Evolutionary conservation across 2,888 invertebrate genomes (phyloP), one percentile per base, ranked within the genome.

Genomic region (Phytoseiulus persimilis): DNA sequence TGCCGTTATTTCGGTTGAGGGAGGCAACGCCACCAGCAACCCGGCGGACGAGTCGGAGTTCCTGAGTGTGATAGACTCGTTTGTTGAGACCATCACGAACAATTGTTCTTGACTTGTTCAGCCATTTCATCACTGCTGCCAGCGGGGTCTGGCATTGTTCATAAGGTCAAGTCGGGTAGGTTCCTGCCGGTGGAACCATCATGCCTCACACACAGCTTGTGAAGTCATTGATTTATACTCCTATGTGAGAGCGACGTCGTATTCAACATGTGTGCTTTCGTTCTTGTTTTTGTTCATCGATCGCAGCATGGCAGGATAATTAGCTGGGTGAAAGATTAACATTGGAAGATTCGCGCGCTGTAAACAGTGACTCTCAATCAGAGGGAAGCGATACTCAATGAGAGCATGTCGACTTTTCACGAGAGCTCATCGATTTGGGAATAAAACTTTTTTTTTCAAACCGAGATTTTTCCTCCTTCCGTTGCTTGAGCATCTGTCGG

Each of bases 1-100:
- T 9, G 32, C 87, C n/a, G 45, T 87, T 5, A 87, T 87, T 9
- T 11, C 87, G 32, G 28, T 45, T 87, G 87, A 87, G 31, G 45
- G 33, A 28, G 87, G 65, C 1, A 65, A 65, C 65, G 65, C 65
- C 65, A 23, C 23, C 65, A 65, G 65, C 65, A 18, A 33, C 31
- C 45, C 45, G 39, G 87, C 33, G n/a, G 32, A 87, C 87, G 87
- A 87, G 39, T 33, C 32, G n/a, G 87, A 87, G n/a, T 87, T 87
- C 87, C 32, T n/a, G 11, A 5, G n/a, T 87, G 87, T 87, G 1
- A 87, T 87, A 87, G 87, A 87, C 33, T 28, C 87, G 14, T 45
- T 87, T 5, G 45, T 87, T 3, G 87, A 33, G n/a, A 87, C 28
- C 28, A 87, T 87, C 87, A 33, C 6, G 5, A 87, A 45, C 18